These are phyloP conservation scores for Trichonephila inaurata DNA, from an alignment of 1,140 invertebrate genomes.

Conservation along the genomic window DNA sequence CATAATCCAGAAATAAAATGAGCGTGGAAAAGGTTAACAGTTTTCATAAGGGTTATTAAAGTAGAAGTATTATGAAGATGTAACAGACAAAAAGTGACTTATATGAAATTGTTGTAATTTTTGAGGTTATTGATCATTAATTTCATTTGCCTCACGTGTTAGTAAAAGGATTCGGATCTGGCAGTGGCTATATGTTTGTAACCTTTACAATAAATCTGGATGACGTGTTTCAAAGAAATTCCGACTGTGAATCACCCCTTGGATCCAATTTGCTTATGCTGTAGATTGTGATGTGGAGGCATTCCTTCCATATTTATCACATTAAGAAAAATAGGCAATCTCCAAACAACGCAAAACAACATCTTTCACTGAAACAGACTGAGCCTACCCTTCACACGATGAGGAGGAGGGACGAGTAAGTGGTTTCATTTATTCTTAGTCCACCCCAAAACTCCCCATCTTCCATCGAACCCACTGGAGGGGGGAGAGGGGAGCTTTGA, in stretches of 20 bases:
- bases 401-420: background rate
- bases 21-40: no score
- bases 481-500: background rate
- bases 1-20: no score
- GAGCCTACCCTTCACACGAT: background rate
- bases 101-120: no score
- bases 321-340: constrained; percentile 39
- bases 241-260: background rate
- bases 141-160: no score
- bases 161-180: no score
- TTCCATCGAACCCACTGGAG: background rate
- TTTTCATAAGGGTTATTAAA: no score
- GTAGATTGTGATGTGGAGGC: background rate
- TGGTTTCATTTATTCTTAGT: constrained; percentile 30
- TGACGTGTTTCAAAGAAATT: no score
- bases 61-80: no score
- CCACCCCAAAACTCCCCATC: background rate
- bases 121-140: no score
- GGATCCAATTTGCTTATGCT: background rate
- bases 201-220: no score
- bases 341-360: background rate
- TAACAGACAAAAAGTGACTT: no score
- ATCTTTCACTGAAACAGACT: constrained; percentile 5
- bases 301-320: background rate
- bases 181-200: no score